Evolutionary conservation across 1,140 invertebrate genomes (phyloP), one percentile per base, ranked within the genome.

Genomic region (Papilio dardanus): DNA sequence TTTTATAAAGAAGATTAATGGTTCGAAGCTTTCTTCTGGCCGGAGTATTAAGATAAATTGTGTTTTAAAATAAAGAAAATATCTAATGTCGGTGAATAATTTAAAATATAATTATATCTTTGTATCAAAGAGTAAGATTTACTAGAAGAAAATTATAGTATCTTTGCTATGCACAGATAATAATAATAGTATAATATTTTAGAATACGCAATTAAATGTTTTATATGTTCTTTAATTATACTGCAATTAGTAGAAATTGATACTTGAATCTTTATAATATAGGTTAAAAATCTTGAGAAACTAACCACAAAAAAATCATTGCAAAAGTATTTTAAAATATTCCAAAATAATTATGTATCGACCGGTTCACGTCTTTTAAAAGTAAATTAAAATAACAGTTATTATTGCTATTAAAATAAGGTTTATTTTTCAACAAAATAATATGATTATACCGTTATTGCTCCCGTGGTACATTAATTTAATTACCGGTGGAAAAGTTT

Each of bases 1-100:
- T 69, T 69, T 69, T 35, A 24, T 40, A 69, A 69, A 69, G 35
- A 69, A 69, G 67, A 69, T 69, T 69, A 69, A 69, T 69, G 67
- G 35, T 40, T 24, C 6, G 35, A 40, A 69, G 33, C 67, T 69
- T 69, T 69, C 33, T 40, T 40, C 31, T 69, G 30, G 1, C 35
- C 33, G 14, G 10, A 37, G 19, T 35, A 69, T 40, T 37, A 69
- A 69, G 33, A 67, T 19, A 67, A 19, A 35, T 66, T 66, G 31
- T 66, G 1, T 33, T 35, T 33, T n/a, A n/a, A 16, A 66, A 30
- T 33, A 8, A 12, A 58, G 21, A 24, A 24, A 62, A 62, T 14
- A 62, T 24, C 50, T 54, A 24, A 62, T 14, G 54, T 62, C 30
- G 54, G 54, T 62, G 54, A 62, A 62, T 62, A 62, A 62, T 62